Percentiles rank a stretch among this genome's conserved stretches.
These are phyloP conservation scores for Ceratina australensis DNA, from an alignment of 1,140 invertebrate species.

Conservation along the genomic window DNA sequence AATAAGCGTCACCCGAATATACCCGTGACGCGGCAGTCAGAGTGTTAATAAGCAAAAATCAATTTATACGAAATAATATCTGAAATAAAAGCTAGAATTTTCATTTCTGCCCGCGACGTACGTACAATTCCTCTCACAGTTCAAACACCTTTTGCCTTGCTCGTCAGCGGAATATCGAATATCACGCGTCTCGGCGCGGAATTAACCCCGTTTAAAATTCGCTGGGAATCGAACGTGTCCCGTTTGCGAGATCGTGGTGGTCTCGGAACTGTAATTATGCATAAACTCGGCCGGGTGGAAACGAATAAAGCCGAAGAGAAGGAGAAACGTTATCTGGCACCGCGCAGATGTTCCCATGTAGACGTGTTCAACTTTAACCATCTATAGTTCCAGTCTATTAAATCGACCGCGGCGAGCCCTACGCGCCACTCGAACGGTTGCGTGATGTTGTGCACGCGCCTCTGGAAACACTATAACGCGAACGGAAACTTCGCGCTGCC, in stretches of 20 bases:
- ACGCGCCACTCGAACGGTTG: not conserved
- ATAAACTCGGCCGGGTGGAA: conserved; percentile 1
- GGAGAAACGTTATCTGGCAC: conserved; percentile 3
- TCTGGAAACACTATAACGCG: not conserved
- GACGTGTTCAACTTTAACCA: not conserved
- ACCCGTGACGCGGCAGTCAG: no score
- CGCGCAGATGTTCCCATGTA: not conserved
- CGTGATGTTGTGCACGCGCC: not conserved
- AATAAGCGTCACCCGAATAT: no score
- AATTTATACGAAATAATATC: no score
- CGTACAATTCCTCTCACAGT: no score
- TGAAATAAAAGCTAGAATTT: no score
- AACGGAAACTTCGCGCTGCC: no score
- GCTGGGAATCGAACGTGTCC: not conserved
- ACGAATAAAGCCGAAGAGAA: not conserved
- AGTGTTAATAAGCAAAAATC: no score
- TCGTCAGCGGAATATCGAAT: no score
- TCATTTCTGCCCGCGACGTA: no score
- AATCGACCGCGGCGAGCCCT: conserved; percentile 16
- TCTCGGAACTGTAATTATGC: conserved; percentile 5
- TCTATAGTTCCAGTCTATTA: conserved; percentile 17
- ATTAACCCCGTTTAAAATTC: not conserved
- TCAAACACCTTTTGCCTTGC: no score
- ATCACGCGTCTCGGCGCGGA: no score
- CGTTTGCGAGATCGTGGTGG: not conserved